Evolutionary conservation across 2,888 invertebrate genomes (phyloP).

Genomic region (Helicoverpa assulta): DNA sequence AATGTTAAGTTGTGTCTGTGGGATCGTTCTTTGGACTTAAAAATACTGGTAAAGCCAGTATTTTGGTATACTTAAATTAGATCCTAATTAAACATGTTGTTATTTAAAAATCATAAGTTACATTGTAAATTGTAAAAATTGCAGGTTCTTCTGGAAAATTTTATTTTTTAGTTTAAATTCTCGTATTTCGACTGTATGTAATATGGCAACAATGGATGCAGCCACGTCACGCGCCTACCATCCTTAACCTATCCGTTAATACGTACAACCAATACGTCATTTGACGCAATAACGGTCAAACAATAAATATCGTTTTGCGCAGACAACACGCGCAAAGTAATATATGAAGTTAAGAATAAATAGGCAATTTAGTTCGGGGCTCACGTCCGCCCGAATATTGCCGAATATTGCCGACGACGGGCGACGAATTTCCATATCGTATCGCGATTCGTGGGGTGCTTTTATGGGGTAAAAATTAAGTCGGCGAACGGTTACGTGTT

Average conservation of each 20-base stretch:
- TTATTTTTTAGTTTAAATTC: not conserved
- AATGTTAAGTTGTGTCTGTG: conserved; percentile 11
- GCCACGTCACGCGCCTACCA: conserved; percentile 76
- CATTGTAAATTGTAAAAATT: not conserved
- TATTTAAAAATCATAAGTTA: not conserved
- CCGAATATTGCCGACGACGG: conserved; percentile 88
- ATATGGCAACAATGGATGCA: conserved; percentile 38
- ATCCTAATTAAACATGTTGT: not conserved
- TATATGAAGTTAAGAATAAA: conserved; percentile 91
- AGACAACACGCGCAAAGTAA: conserved; percentile 90
- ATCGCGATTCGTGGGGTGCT: conserved; percentile 88
- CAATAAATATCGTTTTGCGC: conserved; percentile 90
- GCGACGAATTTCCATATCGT: conserved; percentile 88
- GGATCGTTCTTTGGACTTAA: not conserved
- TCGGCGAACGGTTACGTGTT: conserved; percentile 80
- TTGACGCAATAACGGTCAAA: conserved; percentile 89
- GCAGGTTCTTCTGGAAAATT: not conserved
- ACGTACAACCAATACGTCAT: conserved; percentile 88
- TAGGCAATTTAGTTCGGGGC: conserved; percentile 89
- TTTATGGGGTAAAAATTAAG: conserved; percentile 90
- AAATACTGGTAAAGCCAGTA: not conserved
- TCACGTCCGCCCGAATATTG: conserved; percentile 89
- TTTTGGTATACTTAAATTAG: not conserved
- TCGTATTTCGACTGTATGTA: conserved; percentile 25
- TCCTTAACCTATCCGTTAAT: conserved; percentile 82